These are phyloP conservation scores for Limenitis camilla DNA, from an alignment of 2,888 invertebrate species.

Conservation along the genomic window DNA sequence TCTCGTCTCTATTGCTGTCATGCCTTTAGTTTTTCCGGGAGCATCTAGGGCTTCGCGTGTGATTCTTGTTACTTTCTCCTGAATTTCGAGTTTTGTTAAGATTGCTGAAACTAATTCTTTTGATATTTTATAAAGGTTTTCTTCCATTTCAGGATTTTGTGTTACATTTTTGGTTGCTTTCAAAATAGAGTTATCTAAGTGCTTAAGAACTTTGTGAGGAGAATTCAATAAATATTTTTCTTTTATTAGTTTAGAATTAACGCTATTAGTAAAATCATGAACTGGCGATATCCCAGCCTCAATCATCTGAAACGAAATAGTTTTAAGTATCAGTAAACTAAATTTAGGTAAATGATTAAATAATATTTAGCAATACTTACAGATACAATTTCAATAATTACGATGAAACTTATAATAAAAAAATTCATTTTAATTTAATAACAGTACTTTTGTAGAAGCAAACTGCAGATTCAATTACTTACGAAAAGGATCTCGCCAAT, in stretches of 20 bases:
- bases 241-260: conserved; percentile 34
- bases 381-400: too few species aligned
- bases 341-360: too few species aligned
- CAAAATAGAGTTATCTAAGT: conserved; percentile 51
- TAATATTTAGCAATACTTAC: too few species aligned
- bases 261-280: conserved; percentile 53
- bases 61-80: conserved; percentile 66
- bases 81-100: conserved; percentile 59
- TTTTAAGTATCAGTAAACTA: too few species aligned
- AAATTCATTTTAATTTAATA: too few species aligned
- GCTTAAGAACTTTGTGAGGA: conserved; percentile 53
- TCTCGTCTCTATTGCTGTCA: conserved; percentile 65
- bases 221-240: conserved; percentile 43
- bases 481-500: neutral
- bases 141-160: conserved; percentile 60
- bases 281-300: conserved; percentile 58
- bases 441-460: too few species aligned
- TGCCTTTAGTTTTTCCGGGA: conserved; percentile 61
- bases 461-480: too few species aligned
- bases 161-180: conserved; percentile 61
- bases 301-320: conserved; percentile 36
- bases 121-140: conserved; percentile 58
- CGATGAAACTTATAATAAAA: too few species aligned
- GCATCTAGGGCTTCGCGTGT: conserved; percentile 64
- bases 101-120: conserved; percentile 64